phyloP scores from a whole-genome alignment of 2,113 vertebrate species.

The Deroptyus accipitrinus region DNA sequence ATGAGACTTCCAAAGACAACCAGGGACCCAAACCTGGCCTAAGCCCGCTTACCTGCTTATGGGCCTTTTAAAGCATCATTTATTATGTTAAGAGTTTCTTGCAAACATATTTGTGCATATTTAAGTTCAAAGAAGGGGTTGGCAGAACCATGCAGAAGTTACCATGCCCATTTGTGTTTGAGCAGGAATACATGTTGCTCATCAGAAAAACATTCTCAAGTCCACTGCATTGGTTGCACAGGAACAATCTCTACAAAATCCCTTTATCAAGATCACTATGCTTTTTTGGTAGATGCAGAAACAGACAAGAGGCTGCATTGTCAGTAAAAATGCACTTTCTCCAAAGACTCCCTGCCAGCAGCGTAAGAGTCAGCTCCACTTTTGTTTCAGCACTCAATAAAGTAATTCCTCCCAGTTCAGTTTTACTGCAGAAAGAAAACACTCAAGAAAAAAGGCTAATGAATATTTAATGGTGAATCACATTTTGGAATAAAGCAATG shows the following conservation, averaged over 20 bases:
- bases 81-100: not conserved
- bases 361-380: not conserved
- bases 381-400: not conserved
- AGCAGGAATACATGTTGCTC: not conserved
- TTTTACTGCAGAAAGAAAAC: not conserved
- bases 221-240: not conserved
- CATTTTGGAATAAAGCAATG: not conserved
- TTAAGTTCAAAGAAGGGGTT: not conserved
- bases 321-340: not conserved
- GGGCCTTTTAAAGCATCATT: not conserved
- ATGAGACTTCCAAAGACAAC: not conserved
- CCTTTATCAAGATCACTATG: not conserved
- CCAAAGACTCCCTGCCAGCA: not conserved
- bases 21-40: not conserved
- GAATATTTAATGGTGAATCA: not conserved
- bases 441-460: not conserved
- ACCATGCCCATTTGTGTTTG: rapidly evolving
- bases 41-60: not conserved
- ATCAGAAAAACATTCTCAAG: not conserved
- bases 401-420: not conserved
- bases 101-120: rapidly evolving
- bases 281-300: not conserved
- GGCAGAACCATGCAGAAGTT: not conserved
- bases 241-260: not conserved
- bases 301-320: not conserved